Evolutionary conservation across 2,797 vertebrate species (phyloP), one percentile per base, ranked within the genome.

Genomic region (Benthosema pterotum): DNA sequence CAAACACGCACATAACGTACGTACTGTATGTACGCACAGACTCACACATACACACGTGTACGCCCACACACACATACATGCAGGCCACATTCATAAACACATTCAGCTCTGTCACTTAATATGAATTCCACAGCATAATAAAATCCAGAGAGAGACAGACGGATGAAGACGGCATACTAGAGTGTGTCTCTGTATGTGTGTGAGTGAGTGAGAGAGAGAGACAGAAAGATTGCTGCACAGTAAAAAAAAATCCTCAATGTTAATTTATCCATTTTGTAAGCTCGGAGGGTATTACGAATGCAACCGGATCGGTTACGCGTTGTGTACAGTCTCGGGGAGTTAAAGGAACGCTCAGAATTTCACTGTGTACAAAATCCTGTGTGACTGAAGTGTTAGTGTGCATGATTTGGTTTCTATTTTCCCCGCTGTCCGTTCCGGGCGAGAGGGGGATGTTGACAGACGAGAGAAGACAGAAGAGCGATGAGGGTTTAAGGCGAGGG

Each of bases 381-480:
- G 76, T 79, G 84, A 82, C 83, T 78, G 83, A 83, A 84, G 80
- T 85, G 85, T 85, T 87, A 86, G 78, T 77, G 75, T 86, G 85
- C 88, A 83, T 87, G 88, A 86, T 88, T 87, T 87, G 76, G 82
- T 85, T 89, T 88, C 77, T 87, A 82, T 90, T 87, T 88, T 83
- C 87, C 77, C 80, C 76, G 83, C 72, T 77, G 79, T 90, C 88
- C 87, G 86, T 89, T 84, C 78, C 72, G 78, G 86, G 85, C 75
- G 78, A 87, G 89, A 89, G 86, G 87, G 86, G 83, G 78, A 85
- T 88, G 84, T 86, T 91, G 90, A 92, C 90, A 91, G 92, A 93
- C 89, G 87, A 91, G 91, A 84, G 87, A 83, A 87, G 92, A 92
- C 89, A 88, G 88, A 89, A 86, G 89, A 90, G 88, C 86, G 80